Base-by-base conservation (phyloP, 2,888 invertebrate species). In the Trachelus tabidus region DNA sequence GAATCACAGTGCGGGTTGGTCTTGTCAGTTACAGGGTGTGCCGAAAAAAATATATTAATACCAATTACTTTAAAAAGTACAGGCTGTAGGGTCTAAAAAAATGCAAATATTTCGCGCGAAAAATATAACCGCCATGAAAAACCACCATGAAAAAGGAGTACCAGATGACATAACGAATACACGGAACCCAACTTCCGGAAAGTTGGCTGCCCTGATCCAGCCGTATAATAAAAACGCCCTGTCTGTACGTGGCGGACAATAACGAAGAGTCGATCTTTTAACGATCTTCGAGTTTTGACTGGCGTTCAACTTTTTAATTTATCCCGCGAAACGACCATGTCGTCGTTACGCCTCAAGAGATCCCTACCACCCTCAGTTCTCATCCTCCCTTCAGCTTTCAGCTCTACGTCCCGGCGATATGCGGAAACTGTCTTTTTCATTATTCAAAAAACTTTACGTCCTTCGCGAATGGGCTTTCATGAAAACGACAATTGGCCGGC, bases 241-340 rank as follows among this genome's bases (percentile, higher is more conserved):
- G 23, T 56, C 56, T 23, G 23, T 56, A 56, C 23, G 23, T 23
- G 56, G 15, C 56, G 56, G 56, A 9, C 56, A 23, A 56, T 56
- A 56, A 56, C 56, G 56, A 56, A 56, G 23, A 23, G 9, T 56
- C 86, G 85, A 87, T 85, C 87, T 84, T 89, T 89, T 88, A 89
- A 89, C 87, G 89, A 87, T 85, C 85, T 78, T 76, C 78, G 76
- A 81, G 79, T 71, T 56, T 71, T n/a, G 71, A 71, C 12, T n/a
- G 6, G 31, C 23, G 56, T 23, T 56, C 9, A 56, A 71, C 31
- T 31, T 71, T 71, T 71, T 71, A 71, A 71, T 71, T 71, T 71
- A 71, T 71, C 31, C 31, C 23, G 15, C 71, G 33, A 34, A 33
- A 34, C 31, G 71, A 15, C 31, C 33, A 1, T 15, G 23, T 56